Conservation (phyloP, 1,140 invertebrate genomes). For the Plutomurus gul region DNA sequence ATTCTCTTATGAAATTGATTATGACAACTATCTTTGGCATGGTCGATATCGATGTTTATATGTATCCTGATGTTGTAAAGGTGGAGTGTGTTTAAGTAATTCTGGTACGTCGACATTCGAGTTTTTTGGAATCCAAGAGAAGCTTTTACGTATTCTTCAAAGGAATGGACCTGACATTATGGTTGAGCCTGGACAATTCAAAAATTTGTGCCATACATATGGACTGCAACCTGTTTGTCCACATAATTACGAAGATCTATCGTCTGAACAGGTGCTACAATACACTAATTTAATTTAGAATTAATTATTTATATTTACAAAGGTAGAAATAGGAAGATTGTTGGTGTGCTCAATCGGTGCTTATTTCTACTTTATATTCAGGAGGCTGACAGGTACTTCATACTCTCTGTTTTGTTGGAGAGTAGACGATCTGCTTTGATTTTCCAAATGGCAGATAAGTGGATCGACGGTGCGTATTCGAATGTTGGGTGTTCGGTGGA, state of each 20-base stretch:
- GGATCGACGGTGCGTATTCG: slow-evolving; percentile 50
- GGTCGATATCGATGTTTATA: too few relatives aligned
- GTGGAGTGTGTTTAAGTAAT: slow-evolving; percentile 36
- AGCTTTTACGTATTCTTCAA: slow-evolving; percentile 42
- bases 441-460: slow-evolving; percentile 42
- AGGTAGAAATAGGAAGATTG: too few relatives aligned
- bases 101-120: slow-evolving; percentile 41
- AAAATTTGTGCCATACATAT: slow-evolving; percentile 27
- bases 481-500: slow-evolving; percentile 51
- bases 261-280: slow-evolving; percentile 13
- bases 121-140: slow-evolving; percentile 52
- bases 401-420: slow-evolving; percentile 46
- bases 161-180: slow-evolving; percentile 41
- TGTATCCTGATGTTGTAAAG: slow-evolving; percentile 6
- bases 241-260: slow-evolving; percentile 36
- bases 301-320: too few relatives aligned
- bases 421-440: slow-evolving; percentile 35
- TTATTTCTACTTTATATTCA: too few relatives aligned
- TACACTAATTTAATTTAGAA: not conserved
- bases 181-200: slow-evolving; percentile 40
- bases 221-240: slow-evolving; percentile 39
- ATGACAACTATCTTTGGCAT: too few relatives aligned
- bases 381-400: slow-evolving; percentile 46
- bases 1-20: too few relatives aligned
- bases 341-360: too few relatives aligned